These are phyloP conservation scores for Montipora foliosa DNA, from an alignment of 64 coral and sea anemone species.

Conservation along the genomic window DNA sequence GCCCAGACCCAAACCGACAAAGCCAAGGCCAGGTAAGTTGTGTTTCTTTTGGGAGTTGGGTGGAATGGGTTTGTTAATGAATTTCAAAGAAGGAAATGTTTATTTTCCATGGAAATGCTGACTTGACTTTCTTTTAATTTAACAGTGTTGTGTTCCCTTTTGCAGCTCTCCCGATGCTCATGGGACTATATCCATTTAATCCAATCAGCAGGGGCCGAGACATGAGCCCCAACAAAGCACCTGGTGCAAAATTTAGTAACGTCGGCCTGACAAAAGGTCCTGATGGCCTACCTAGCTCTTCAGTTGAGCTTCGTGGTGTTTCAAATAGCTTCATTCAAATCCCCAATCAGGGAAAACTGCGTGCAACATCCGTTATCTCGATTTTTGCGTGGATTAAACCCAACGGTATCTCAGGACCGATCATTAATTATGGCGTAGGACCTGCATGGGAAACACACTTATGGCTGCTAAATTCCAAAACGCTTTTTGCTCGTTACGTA, in stretches of 20 bases:
- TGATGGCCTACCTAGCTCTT: constrained; percentile 26
- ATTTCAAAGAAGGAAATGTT: background rate
- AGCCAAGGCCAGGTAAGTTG: constrained; percentile 17
- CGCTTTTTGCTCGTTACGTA: constrained; percentile 60
- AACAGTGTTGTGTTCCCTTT: background rate
- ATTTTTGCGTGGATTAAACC: constrained; percentile 79
- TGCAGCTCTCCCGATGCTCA: constrained; percentile 40
- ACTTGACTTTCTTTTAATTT: no score
- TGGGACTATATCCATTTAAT: constrained; percentile 65
- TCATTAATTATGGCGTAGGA: constrained; percentile 34
- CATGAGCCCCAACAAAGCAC: constrained; percentile 52
- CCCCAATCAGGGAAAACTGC: constrained; percentile 79
- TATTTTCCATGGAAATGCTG: background rate
- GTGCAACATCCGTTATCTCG: constrained; percentile 62
- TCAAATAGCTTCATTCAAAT: constrained; percentile 85
- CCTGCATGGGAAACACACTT: constrained; percentile 50
- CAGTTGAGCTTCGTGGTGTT: constrained; percentile 58
- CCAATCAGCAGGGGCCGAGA: constrained; percentile 45
- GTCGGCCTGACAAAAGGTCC: constrained; percentile 30
- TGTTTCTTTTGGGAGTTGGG: no score
- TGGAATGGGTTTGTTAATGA: no score
- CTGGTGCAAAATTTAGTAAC: constrained; percentile 18
- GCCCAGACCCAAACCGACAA: background rate
- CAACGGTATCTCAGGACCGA: background rate
- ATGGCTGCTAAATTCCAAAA: constrained; percentile 39